These are phyloP conservation scores for Thermophis baileyi DNA, from an alignment of 2,113 vertebrate genomes.

Conservation along the genomic window DNA sequence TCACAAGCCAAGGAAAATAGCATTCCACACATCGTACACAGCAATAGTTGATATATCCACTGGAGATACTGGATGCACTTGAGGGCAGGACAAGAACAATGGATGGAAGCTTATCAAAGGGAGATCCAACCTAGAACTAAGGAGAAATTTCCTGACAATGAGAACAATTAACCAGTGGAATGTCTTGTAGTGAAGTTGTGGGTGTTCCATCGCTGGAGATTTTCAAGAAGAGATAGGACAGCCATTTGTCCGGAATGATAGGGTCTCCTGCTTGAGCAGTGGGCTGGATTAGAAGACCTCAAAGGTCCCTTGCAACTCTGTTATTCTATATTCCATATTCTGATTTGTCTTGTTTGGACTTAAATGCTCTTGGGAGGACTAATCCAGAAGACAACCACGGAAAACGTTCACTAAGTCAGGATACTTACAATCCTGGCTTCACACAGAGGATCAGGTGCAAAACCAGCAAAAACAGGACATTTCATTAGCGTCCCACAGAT, in stretches of 20 bases:
- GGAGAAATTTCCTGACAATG: background rate
- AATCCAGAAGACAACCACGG: slow-evolving; percentile 7
- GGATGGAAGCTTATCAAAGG: background rate
- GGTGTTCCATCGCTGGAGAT: background rate
- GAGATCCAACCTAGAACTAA: background rate
- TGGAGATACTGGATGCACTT: background rate
- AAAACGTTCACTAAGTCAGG: background rate
- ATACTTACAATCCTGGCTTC: background rate
- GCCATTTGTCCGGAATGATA: no score
- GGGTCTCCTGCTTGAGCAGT: background rate
- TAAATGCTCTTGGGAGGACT: background rate
- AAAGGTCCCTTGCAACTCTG: background rate
- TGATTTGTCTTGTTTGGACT: background rate
- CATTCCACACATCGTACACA: background rate
- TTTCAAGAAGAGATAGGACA: no score
- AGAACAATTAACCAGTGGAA: background rate
- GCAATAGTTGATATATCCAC: background rate
- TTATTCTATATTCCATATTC: background rate
- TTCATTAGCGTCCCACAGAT: background rate
- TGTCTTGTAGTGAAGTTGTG: background rate
- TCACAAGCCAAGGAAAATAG: slow-evolving; percentile 39
- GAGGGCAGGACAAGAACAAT: background rate
- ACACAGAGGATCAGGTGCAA: background rate
- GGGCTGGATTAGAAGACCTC: background rate
- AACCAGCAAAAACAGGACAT: background rate